Conservation (phyloP, 2,113 vertebrate genomes). For the Peucedramus taeniatus region DNA sequence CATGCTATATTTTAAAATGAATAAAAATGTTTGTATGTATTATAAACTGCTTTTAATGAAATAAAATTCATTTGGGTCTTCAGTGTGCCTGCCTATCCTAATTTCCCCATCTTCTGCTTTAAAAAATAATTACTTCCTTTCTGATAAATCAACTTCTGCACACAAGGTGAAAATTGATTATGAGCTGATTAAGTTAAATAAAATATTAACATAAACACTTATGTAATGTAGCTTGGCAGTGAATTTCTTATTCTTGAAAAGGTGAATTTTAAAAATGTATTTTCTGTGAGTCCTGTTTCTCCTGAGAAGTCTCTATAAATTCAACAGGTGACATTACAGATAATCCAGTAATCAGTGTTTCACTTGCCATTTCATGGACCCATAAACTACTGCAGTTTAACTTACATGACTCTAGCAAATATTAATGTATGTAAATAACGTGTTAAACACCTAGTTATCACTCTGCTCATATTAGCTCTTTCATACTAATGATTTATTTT, state of each 20-base stretch:
- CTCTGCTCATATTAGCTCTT: constrained; percentile 67
- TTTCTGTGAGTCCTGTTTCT: constrained; percentile 10
- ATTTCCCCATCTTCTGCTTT: constrained; percentile 6
- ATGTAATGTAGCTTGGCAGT: background rate
- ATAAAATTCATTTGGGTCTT: background rate
- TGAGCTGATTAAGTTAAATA: constrained; percentile 4
- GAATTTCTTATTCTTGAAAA: background rate
- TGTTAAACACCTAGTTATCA: constrained; percentile 68
- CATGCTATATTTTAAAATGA: background rate
- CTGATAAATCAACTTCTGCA: constrained; percentile 1
- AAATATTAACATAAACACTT: background rate
- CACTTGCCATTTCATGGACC: constrained; percentile 38
- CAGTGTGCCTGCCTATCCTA: background rate
- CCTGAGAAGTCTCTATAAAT: background rate
- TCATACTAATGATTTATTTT: constrained; percentile 82
- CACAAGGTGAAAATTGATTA: constrained; percentile 51
- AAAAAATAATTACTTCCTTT: background rate
- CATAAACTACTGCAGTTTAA: constrained; percentile 61
- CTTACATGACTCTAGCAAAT: constrained; percentile 40
- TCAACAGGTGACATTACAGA: constrained; percentile 35
- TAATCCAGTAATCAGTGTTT: constrained; percentile 47
- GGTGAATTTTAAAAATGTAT: background rate
- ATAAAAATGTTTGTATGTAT: background rate
- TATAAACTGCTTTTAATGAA: background rate
- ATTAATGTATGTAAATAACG: constrained; percentile 62